A percentile compares a stretch with the other conserved stretches of the same genome.
phyloP scores from a whole-genome alignment of 2,888 invertebrate genomes.

The Ferrisia virgata region DNA sequence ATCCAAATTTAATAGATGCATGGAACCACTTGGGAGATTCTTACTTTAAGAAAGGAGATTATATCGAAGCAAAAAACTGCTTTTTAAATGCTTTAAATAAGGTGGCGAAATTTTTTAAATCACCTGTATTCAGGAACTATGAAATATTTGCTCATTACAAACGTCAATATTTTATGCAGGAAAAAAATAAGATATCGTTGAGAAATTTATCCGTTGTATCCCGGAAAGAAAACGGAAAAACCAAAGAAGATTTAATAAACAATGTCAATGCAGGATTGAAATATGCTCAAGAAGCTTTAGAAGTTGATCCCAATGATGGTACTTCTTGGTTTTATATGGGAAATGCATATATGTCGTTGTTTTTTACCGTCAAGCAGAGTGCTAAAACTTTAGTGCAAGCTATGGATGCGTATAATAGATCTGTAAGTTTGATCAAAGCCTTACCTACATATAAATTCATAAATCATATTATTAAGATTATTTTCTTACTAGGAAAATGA shows the following conservation, averaged over 20 bases:
- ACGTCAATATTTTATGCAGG: conserved; percentile 55
- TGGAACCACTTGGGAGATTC: conserved; percentile 89
- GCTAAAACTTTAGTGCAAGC: conserved; percentile 68
- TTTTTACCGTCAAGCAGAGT: conserved; percentile 72
- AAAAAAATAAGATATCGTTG: conserved; percentile 70
- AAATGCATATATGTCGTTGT: conserved; percentile 78
- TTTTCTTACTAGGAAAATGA: conserved; percentile 63
- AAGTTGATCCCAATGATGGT: conserved; percentile 73
- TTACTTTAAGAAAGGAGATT: conserved; percentile 81
- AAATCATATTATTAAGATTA: not conserved
- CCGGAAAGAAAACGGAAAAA: conserved; percentile 61
- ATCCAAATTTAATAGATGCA: conserved; percentile 73
- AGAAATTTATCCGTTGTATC: conserved; percentile 78
- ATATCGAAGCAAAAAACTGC: conserved; percentile 76
- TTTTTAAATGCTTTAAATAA: conserved; percentile 74
- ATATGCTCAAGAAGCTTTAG: conserved; percentile 77
- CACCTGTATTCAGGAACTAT: no score
- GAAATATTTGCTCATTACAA: conserved; percentile 17
- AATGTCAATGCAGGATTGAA: conserved; percentile 66
- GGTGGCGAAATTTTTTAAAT: no score
- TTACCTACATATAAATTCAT: not conserved
- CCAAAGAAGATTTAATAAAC: conserved; percentile 46
- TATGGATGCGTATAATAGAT: conserved; percentile 77
- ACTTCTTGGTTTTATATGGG: conserved; percentile 80
- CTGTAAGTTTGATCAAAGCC: conserved; percentile 57